Base-by-base conservation (phyloP, 1,140 invertebrate genomes). In the Rhysida immarginata region DNA sequence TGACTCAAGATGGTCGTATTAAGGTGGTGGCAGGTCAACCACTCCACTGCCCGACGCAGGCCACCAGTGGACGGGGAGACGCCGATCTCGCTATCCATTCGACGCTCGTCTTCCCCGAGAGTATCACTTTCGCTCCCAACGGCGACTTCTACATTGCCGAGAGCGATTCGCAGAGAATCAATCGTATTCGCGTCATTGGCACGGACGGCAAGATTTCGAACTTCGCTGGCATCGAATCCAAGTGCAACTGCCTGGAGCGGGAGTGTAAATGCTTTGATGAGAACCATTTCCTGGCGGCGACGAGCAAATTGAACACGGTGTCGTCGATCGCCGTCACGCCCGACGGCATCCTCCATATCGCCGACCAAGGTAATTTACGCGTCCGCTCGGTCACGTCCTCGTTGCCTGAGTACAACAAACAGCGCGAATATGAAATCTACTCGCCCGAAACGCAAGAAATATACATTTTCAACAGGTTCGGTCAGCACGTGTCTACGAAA, bases 141-240 rank as follows among this genome's bases (percentile, higher is more conserved):
- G 94, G 94, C n/a, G 84, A 95, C 66, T 71, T 98, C 0, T 96
- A 85, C 65, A 86, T 96, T 3, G 90, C 93, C 0, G 93, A 96
- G 68, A 94, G 90, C 65, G 91, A 96, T 68, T 90, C 87, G 0
- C 90, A 96, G 66, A 77, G 90, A 60, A 93, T 95, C n/a, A 95
- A 96, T 66, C 75, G 77, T 26, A 82, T 98, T 0, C 75, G 91
- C 13, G 79, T 93, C 0, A 87, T 96, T 56, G 85, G 84, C 0
- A 94, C 91, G 0, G 91, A 96, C 71, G 92, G 92, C 1, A 84
- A 86, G 62, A 92, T 96, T 48, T 78, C 83, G 0, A 80, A 89
- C 18, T 96, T 91, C 68, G 93, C 91, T 23, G 94, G 93, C 0
- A 85, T 85, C 0, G 91, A 95, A 66, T 93, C 90, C 0, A 94